Conservation (phyloP, 2,888 invertebrate species). For the Lochmaea capreae region DNA sequence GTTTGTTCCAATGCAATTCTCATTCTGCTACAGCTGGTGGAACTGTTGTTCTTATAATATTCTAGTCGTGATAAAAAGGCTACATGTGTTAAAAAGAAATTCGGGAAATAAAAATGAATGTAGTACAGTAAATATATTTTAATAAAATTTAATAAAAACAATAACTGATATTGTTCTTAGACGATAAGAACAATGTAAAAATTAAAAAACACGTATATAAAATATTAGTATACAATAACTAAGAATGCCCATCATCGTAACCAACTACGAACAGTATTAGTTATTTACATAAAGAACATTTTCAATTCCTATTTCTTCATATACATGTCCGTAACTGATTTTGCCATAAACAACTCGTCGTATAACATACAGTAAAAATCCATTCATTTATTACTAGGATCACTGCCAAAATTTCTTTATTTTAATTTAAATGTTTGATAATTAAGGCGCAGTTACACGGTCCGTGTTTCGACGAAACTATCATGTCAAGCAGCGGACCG, state of each 20-base stretch:
- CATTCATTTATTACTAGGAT: background rate
- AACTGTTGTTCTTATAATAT: no score
- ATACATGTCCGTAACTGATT: background rate
- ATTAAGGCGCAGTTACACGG: no score
- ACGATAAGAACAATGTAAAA: background rate
- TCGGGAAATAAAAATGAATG: background rate
- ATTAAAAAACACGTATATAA: background rate
- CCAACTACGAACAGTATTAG: background rate
- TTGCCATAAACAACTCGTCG: background rate
- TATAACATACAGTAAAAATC: background rate
- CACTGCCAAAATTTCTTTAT: no score
- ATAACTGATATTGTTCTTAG: background rate
- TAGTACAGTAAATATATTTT: background rate
- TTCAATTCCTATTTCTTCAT: no score
- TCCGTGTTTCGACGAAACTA: no score
- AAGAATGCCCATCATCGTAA: constrained; percentile 1
- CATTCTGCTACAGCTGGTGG: no score
- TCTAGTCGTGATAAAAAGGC: no score
- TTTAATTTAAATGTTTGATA: no score
- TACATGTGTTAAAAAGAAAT: background rate
- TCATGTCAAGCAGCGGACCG: no score
- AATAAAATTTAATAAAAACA: background rate
- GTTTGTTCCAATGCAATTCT: no score
- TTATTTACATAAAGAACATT: background rate
- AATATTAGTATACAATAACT: background rate